Evolutionary conservation across 2,888 invertebrate species (phyloP).

Genomic region (Cephus pygmeus): DNA sequence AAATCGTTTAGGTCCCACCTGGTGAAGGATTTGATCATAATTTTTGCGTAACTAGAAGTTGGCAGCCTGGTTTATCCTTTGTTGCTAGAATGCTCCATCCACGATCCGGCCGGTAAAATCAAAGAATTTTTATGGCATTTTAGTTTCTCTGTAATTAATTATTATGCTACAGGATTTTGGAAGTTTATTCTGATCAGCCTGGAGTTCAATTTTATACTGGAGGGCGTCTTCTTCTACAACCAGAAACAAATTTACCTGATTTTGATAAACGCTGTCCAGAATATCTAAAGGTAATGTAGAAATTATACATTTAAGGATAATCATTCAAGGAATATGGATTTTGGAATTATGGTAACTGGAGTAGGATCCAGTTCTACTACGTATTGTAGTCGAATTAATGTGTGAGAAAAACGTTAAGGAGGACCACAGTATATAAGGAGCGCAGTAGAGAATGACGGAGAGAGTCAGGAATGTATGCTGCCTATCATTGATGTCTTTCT

Average conservation of each 20-base stretch:
- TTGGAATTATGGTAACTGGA: not conserved
- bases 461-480: too few species aligned
- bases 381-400: too few species aligned
- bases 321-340: not conserved
- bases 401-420: too few species aligned
- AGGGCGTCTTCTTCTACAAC: slow-evolving; percentile 39
- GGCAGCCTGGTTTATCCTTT: slow-evolving; percentile 68
- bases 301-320: not conserved
- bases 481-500: too few species aligned
- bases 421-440: too few species aligned
- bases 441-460: too few species aligned
- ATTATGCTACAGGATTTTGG: slow-evolving; percentile 70
- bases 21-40: slow-evolving; percentile 84
- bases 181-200: slow-evolving; percentile 87
- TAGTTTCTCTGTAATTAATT: not conserved
- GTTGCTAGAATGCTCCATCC: slow-evolving; percentile 66
- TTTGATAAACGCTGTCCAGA: not conserved
- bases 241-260: not conserved
- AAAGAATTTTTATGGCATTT: not conserved
- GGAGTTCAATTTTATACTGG: slow-evolving; percentile 90
- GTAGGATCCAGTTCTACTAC: too few species aligned
- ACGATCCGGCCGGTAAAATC: slow-evolving; percentile 47
- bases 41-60: slow-evolving; percentile 72
- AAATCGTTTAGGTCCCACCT: slow-evolving; percentile 62
- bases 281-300: not conserved